Evolutionary conservation across 2,797 vertebrate genomes (phyloP).

Genomic region (Dromococcyx pavoninus): DNA sequence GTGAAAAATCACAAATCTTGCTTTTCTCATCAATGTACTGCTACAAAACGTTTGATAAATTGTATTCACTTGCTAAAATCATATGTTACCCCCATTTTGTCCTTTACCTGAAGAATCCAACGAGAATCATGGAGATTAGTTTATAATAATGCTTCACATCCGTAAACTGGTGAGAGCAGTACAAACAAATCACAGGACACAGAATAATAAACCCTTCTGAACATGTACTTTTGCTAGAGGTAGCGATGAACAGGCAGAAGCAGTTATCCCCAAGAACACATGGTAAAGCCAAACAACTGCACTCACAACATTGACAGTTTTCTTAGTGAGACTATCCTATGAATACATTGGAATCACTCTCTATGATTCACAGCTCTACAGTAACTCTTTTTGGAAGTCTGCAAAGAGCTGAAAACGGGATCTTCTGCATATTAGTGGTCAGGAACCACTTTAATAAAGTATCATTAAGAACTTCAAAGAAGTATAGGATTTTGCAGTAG

Average conservation of each 20-base stretch:
- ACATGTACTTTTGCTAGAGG: fast-evolving
- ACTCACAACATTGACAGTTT: background rate
- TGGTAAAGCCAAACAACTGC: background rate
- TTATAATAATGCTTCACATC: background rate
- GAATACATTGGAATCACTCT: background rate
- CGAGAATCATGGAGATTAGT: background rate
- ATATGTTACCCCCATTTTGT: background rate
- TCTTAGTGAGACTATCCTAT: background rate
- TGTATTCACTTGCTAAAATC: background rate
- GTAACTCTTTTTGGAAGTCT: background rate
- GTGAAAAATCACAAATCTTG: background rate
- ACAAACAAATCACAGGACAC: background rate
- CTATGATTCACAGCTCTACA: background rate
- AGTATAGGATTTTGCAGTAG: background rate
- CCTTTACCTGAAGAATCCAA: background rate
- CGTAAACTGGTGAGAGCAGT: background rate
- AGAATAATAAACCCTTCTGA: background rate
- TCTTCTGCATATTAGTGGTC: background rate
- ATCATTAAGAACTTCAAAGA: background rate
- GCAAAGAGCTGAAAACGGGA: background rate
- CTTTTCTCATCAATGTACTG: background rate
- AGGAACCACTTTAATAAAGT: background rate
- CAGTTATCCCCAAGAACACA: background rate
- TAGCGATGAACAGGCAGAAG: background rate
- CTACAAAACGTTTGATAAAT: background rate